A percentile compares a stretch with the other conserved stretches of the same genome.
phyloP scores from a whole-genome alignment of 2,888 invertebrate genomes.

The Cataglyphis altisquamis region DNA sequence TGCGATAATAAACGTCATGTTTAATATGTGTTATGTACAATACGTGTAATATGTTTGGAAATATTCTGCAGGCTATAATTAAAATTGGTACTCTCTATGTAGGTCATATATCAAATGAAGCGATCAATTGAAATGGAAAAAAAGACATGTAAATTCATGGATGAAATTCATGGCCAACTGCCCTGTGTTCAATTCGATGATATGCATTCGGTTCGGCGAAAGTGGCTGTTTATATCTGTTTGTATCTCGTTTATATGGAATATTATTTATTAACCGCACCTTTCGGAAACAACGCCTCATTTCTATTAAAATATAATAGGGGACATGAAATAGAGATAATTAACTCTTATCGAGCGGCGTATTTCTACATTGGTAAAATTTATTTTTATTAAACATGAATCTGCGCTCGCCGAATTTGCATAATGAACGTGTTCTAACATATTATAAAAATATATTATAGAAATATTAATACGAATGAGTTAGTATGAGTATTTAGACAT shows the following conservation, averaged over 20 bases:
- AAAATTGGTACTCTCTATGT: slow-evolving; percentile 32
- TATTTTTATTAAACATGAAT: neutral
- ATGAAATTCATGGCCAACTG: slow-evolving; percentile 49
- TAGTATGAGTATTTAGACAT: neutral
- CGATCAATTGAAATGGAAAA: slow-evolving; percentile 30
- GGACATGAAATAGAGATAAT: slow-evolving; percentile 13
- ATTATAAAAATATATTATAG: neutral
- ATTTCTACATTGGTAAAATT: slow-evolving; percentile 13
- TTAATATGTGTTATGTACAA: slow-evolving; percentile 13
- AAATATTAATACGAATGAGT: neutral
- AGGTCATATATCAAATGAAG: slow-evolving; percentile 43
- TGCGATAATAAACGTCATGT: slow-evolving; percentile 1
- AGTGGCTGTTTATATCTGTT: slow-evolving; percentile 31
- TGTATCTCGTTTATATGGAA: neutral
- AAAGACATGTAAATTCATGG: slow-evolving; percentile 36
- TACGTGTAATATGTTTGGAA: slow-evolving; percentile 15
- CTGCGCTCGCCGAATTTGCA: neutral
- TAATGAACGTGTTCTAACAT: neutral
- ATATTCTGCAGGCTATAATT: slow-evolving; percentile 34
- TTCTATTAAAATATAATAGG: neutral
- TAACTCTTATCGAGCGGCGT: neutral
- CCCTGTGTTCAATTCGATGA: neutral
- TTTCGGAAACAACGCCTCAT: slow-evolving; percentile 28
- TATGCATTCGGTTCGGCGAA: slow-evolving; percentile 1
- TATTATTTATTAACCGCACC: slow-evolving; percentile 30